These are phyloP conservation scores for Galaxias olidus DNA, from an alignment of 2,797 vertebrate genomes.

Conservation along the genomic window DNA sequence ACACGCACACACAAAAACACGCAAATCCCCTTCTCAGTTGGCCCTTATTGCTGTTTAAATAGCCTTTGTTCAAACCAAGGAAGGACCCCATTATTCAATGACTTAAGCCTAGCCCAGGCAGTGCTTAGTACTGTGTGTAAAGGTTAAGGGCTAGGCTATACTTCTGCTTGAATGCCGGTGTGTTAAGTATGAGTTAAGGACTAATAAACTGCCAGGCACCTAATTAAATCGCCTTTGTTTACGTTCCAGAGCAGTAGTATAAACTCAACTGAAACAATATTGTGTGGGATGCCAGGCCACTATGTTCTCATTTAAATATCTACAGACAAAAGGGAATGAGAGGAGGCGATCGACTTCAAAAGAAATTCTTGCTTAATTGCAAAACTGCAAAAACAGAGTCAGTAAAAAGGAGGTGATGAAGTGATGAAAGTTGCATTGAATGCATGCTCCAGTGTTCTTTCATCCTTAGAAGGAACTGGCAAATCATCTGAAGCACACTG, in stretches of 20 bases:
- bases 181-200: slow-evolving; percentile 73
- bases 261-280: slow-evolving; percentile 66
- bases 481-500: slow-evolving; percentile 14
- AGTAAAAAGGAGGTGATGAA: slow-evolving; percentile 46
- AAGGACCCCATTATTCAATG: slow-evolving; percentile 67
- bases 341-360: slow-evolving; percentile 65
- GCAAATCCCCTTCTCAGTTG: slow-evolving; percentile 2
- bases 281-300: slow-evolving; percentile 60
- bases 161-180: slow-evolving; percentile 23
- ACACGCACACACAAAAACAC: slow-evolving; percentile 37
- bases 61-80: slow-evolving; percentile 55
- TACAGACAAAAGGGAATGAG: slow-evolving; percentile 61
- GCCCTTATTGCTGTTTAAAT: slow-evolving; percentile 57
- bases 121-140: slow-evolving; percentile 16
- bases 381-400: slow-evolving; percentile 52
- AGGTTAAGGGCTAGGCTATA: too few species aligned
- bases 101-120: slow-evolving; percentile 52
- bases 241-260: slow-evolving; percentile 63
- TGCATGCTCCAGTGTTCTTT: slow-evolving; percentile 28
- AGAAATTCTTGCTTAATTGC: slow-evolving; percentile 67
- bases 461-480: slow-evolving; percentile 30
- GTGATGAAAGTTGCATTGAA: slow-evolving; percentile 49
- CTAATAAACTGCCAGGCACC: slow-evolving; percentile 73
- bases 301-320: slow-evolving; percentile 67
- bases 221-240: slow-evolving; percentile 82